Evolutionary conservation across 2,888 invertebrate species (phyloP), one percentile per base, ranked within the genome.

Genomic region (Troides aeacus): DNA sequence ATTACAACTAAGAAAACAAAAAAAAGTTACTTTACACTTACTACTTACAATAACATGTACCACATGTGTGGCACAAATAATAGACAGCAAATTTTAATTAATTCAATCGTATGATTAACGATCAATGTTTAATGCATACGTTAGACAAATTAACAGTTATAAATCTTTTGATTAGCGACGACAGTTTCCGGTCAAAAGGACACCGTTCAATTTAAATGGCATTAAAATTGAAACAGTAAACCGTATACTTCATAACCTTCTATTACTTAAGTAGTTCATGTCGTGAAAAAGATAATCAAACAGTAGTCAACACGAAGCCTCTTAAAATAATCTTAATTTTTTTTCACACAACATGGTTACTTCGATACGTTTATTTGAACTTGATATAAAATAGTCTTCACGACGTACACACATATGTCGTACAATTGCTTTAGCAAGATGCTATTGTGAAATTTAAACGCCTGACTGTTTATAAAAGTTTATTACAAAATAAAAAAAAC

Each of bases 261-360:
- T 66, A 17, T 62, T 8, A 59, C 50, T 21, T 36, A 65, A 70
- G 65, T 71, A 68, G 71, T 69, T 72, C 70, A 65, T 59, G 64
- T 80, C 82, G 82, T 83, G 79, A 75, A 78, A 74, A 63, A 83
- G 83, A 84, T 83, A 80, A 82, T 81, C 79, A 76, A 80, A 80
- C 80, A 78, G 73, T 76, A 73, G 71, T 65, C 72, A 72, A 72
- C 74, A 71, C 72, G 68, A 69, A 71, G 68, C 73, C 64, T 69
- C 59, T 68, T 57, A 68, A 62, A 58, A 62, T 56, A 68, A 62
- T 60, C 36, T 23, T 64, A 61, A 65, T 62, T 62, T 36, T 79
- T 76, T 76, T 78, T 83, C 82, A 72, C 78, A 75, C 77, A 75
- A 78, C 74, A 72, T 70, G 69, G 68, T 68, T 64, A 62, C 66